phyloP scores from a whole-genome alignment of 2,113 vertebrate species.

The Holacanthus passer region DNA sequence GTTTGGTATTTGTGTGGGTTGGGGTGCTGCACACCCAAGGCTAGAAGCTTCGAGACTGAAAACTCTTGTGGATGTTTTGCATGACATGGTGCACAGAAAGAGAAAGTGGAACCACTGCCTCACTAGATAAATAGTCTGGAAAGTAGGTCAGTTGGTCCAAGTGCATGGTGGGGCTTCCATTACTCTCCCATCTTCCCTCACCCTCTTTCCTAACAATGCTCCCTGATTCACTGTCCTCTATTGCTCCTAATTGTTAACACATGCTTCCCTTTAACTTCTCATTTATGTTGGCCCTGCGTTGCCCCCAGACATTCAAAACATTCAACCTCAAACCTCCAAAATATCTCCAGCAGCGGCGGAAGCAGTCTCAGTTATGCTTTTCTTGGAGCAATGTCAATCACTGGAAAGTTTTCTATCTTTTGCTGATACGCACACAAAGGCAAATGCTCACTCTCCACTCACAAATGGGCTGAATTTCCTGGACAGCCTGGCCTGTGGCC shows the following conservation, averaged over 20 bases:
- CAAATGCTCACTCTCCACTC: constrained; percentile 13
- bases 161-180: constrained; percentile 11
- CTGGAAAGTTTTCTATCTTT: constrained; percentile 31
- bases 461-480: constrained; percentile 62
- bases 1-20: constrained; percentile 24
- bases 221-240: neutral
- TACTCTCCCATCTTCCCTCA: neutral
- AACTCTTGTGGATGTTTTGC: constrained; percentile 39
- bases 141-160: constrained; percentile 68
- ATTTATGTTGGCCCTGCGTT: neutral
- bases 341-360: neutral
- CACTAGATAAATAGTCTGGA: constrained; percentile 30
- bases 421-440: constrained; percentile 20
- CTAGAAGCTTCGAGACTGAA: neutral
- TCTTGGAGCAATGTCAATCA: neutral
- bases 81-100: constrained; percentile 40
- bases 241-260: constrained; percentile 8
- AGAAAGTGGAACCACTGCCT: constrained; percentile 38
- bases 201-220: constrained; percentile 19
- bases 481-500: constrained; percentile 54
- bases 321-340: constrained; percentile 3
- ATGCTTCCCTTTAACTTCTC: neutral
- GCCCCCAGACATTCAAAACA: neutral
- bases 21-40: neutral
- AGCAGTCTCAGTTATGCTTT: neutral